phyloP scores from a whole-genome alignment of 2,797 vertebrate genomes.

The Darevskia nairensis region DNA sequence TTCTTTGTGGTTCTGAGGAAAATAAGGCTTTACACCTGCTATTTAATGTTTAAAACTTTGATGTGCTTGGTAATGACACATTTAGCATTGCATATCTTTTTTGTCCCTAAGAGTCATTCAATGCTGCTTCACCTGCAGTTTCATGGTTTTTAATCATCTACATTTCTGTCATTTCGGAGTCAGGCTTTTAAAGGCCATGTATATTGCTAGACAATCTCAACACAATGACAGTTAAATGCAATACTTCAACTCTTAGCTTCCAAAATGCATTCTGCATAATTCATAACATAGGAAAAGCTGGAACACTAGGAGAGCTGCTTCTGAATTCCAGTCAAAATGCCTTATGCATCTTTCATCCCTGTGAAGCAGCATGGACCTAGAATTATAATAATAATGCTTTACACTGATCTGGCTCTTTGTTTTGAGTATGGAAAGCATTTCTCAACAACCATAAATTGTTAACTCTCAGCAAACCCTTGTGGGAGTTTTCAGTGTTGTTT shows the following conservation, averaged over 20 bases:
- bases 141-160: background rate
- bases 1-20: background rate
- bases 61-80: background rate
- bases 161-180: background rate
- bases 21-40: background rate
- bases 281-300: background rate
- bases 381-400: background rate
- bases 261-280: slow-evolving; percentile 19
- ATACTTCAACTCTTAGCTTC: fast-evolving
- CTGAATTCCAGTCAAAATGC: background rate
- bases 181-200: background rate
- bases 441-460: background rate
- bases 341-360: background rate
- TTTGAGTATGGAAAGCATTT: background rate
- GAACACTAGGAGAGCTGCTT: background rate
- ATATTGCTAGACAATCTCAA: background rate
- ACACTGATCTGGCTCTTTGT: background rate
- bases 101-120: background rate
- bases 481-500: background rate
- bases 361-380: background rate
- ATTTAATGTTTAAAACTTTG: background rate
- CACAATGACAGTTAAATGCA: slow-evolving; percentile 1
- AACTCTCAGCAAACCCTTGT: background rate
- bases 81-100: background rate
- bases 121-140: slow-evolving; percentile 2